Evolutionary conservation across 2,113 vertebrate species (phyloP).

Genomic region (Grammomys surdaster): DNA sequence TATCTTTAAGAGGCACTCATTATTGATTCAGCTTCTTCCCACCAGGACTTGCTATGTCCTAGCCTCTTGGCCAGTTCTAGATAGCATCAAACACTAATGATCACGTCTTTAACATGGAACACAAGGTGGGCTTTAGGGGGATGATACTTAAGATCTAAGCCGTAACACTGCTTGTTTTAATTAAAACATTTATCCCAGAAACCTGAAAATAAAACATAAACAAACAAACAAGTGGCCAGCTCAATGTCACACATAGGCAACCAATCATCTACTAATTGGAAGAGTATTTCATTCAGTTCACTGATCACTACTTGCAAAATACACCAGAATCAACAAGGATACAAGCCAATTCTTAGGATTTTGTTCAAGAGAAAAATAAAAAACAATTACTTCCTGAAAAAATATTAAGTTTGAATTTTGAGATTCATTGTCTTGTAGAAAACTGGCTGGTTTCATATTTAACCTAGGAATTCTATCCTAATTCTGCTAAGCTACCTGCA

Average conservation of each 20-base stretch:
- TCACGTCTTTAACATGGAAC: background rate
- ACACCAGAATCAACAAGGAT: background rate
- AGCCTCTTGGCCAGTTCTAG: background rate
- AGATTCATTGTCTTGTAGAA: background rate
- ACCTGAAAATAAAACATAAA: background rate
- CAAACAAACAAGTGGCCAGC: background rate
- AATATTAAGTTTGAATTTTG: background rate
- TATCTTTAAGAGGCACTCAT: background rate
- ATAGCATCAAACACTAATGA: background rate
- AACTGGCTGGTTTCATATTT: slow-evolving; percentile 30
- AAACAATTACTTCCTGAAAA: background rate
- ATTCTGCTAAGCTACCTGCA: background rate
- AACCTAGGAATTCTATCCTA: background rate
- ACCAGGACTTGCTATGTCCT: too few relatives aligned
- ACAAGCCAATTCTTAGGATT: background rate
- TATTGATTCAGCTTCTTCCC: background rate
- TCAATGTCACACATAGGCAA: background rate
- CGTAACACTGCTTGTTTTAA: background rate
- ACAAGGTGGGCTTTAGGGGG: background rate
- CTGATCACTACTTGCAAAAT: background rate
- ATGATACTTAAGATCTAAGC: background rate
- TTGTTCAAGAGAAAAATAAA: background rate
- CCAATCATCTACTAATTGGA: background rate
- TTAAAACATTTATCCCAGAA: background rate
- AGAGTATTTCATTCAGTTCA: background rate